A percentile compares a stretch with the other conserved stretches of the same genome.
Evolutionary conservation across 2,888 invertebrate species (phyloP).

Genomic region (Apamea monoglypha): DNA sequence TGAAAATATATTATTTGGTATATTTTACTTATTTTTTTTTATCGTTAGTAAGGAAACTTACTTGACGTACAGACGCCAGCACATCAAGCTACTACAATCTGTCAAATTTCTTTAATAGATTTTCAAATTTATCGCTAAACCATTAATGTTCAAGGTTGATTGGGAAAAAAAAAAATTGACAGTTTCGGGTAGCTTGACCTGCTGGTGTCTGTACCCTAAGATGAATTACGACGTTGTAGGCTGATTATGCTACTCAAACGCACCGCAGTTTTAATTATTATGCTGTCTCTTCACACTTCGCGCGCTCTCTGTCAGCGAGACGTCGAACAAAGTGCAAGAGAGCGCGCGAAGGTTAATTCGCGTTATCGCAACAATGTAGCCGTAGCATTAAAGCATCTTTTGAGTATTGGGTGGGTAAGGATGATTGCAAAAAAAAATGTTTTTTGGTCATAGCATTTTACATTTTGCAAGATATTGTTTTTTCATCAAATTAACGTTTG

Average conservation of each 20-base stretch:
- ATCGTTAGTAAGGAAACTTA: too few species aligned
- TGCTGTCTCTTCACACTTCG: too few species aligned
- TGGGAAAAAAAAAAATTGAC: too few species aligned
- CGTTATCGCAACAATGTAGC: not conserved
- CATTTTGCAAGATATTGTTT: not conserved
- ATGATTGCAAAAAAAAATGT: not conserved
- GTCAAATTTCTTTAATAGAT: too few species aligned
- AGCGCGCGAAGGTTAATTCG: not conserved
- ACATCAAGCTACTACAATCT: too few species aligned
- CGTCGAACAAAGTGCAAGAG: not conserved
- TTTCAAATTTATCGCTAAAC: too few species aligned
- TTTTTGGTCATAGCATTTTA: not conserved
- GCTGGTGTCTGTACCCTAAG: too few species aligned
- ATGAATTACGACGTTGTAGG: not conserved
- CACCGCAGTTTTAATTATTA: not conserved
- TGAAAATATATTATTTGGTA: not conserved
- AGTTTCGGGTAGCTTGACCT: too few species aligned
- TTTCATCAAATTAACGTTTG: not conserved
- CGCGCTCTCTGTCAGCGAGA: not conserved
- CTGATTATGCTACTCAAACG: not conserved
- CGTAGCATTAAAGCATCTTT: not conserved
- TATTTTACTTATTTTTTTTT: not conserved
- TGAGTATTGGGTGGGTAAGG: too few species aligned
- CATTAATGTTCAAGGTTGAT: too few species aligned
- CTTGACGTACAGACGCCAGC: too few species aligned